Evolutionary conservation across 2,113 vertebrate species (phyloP).

Genomic region (Equus przewalskii): DNA sequence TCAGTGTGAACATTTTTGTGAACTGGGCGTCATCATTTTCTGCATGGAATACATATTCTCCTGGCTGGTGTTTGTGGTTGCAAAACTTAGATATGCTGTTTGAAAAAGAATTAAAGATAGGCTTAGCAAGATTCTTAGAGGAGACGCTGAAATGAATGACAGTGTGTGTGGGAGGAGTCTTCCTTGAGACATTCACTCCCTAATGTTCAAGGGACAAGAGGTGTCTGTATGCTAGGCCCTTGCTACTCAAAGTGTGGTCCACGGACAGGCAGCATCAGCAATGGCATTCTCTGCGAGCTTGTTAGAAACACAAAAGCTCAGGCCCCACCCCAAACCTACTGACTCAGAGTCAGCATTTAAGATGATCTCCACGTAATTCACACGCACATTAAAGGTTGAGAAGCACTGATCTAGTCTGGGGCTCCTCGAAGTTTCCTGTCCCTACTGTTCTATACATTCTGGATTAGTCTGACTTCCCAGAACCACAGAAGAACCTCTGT

Average conservation of each 20-base stretch:
- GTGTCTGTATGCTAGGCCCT: background rate
- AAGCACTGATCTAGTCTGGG: background rate
- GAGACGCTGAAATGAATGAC: background rate
- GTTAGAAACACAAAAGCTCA: slow-evolving; percentile 15
- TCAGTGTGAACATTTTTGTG: slow-evolving; percentile 90
- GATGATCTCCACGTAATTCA: background rate
- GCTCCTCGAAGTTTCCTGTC: background rate
- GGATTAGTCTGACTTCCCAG: background rate
- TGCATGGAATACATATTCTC: slow-evolving; percentile 92
- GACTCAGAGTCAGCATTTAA: background rate
- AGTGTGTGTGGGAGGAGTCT: background rate
- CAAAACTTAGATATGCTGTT: slow-evolving; percentile 91
- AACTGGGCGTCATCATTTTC: slow-evolving; percentile 87
- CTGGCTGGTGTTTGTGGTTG: slow-evolving; percentile 87
- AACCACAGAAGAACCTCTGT: background rate
- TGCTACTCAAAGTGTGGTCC: background rate
- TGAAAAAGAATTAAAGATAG: slow-evolving; percentile 75
- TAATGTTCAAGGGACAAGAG: background rate
- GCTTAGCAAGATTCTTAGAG: slow-evolving; percentile 31
- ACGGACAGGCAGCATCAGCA: background rate
- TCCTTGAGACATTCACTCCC: background rate
- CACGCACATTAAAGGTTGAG: background rate
- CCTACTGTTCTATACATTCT: background rate
- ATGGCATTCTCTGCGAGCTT: background rate
- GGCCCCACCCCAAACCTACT: background rate